These are phyloP conservation scores for Pissodes strobi DNA, from an alignment of 1,140 invertebrate species.

Conservation along the genomic window DNA sequence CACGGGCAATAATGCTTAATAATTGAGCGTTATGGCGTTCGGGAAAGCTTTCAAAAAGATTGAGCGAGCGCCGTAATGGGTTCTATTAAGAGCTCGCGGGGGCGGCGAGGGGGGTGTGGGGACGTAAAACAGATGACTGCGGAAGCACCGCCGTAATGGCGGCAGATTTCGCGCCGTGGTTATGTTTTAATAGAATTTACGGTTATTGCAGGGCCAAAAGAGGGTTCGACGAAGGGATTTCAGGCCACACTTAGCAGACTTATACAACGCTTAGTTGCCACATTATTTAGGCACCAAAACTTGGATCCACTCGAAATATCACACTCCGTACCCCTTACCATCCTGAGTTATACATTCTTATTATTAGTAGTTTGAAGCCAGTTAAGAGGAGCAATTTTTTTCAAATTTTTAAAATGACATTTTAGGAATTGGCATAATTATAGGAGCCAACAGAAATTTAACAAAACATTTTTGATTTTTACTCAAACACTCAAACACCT, in stretches of 20 bases:
- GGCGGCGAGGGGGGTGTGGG: slow-evolving; percentile 8
- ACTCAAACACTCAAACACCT: too few relatives aligned
- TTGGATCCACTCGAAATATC: too few relatives aligned
- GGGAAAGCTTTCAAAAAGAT: slow-evolving; percentile 56
- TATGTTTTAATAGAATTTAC: slow-evolving; percentile 60
- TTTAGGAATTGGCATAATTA: too few relatives aligned
- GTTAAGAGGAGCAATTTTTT: too few relatives aligned
- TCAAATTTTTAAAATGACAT: too few relatives aligned
- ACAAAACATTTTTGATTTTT: too few relatives aligned
- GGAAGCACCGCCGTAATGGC: slow-evolving; percentile 56
- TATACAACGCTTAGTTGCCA: slow-evolving; percentile 5
- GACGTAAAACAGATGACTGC: slow-evolving; percentile 55
- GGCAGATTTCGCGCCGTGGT: slow-evolving; percentile 58
- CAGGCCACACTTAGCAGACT: not conserved
- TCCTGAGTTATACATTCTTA: too few relatives aligned
- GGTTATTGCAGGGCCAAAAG: slow-evolving; percentile 52
- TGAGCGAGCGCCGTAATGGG: slow-evolving; percentile 51
- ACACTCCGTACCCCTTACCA: too few relatives aligned
- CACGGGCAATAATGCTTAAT: slow-evolving; percentile 56
- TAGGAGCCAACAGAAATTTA: too few relatives aligned
- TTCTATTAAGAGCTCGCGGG: slow-evolving; percentile 40
- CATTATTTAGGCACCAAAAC: not conserved
- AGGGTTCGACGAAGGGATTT: slow-evolving; percentile 39
- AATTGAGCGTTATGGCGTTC: slow-evolving; percentile 56
- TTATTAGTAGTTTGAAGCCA: too few relatives aligned